Conservation (phyloP, 2,888 invertebrate species). For the Limnephilus lunatus region DNA sequence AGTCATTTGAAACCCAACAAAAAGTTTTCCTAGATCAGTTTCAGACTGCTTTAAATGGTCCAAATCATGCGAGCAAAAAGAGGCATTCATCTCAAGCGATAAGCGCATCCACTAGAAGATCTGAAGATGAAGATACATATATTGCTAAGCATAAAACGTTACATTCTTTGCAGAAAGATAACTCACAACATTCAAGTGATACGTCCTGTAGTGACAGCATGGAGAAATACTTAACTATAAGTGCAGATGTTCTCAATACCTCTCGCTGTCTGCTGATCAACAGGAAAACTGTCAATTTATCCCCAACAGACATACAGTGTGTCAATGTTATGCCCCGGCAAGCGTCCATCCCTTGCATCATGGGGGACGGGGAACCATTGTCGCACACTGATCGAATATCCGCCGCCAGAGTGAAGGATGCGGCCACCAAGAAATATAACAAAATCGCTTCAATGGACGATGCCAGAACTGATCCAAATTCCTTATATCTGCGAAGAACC, state of each 20-base stretch:
- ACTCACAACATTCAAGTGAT: slow-evolving; percentile 6
- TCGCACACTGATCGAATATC: slow-evolving; percentile 25
- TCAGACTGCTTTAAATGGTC: slow-evolving; percentile 68
- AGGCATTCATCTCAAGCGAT: slow-evolving; percentile 5
- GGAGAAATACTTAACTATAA: slow-evolving; percentile 62
- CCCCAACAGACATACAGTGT: slow-evolving; percentile 62
- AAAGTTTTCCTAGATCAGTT: slow-evolving; percentile 75
- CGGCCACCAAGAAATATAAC: neutral
- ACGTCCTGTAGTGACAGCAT: slow-evolving; percentile 49
- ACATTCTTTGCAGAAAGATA: slow-evolving; percentile 14
- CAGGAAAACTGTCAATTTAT: slow-evolving; percentile 59
- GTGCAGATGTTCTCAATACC: slow-evolving; percentile 60
- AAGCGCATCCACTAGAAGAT: neutral
- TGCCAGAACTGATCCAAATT: neutral
- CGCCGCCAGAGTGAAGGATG: slow-evolving; percentile 15
- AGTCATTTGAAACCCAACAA: slow-evolving; percentile 83
- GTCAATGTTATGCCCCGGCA: slow-evolving; percentile 59
- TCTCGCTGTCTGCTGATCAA: slow-evolving; percentile 58
- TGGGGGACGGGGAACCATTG: slow-evolving; percentile 22
- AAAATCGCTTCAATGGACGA: slow-evolving; percentile 22
- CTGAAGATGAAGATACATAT: slow-evolving; percentile 8
- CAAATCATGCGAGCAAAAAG: slow-evolving; percentile 26
- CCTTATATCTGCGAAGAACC: slow-evolving; percentile 69
- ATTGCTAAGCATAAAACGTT: slow-evolving; percentile 27
- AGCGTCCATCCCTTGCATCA: slow-evolving; percentile 32